phyloP scores from a whole-genome alignment of 2,113 vertebrate species.

The Ramphastos sulfuratus region DNA sequence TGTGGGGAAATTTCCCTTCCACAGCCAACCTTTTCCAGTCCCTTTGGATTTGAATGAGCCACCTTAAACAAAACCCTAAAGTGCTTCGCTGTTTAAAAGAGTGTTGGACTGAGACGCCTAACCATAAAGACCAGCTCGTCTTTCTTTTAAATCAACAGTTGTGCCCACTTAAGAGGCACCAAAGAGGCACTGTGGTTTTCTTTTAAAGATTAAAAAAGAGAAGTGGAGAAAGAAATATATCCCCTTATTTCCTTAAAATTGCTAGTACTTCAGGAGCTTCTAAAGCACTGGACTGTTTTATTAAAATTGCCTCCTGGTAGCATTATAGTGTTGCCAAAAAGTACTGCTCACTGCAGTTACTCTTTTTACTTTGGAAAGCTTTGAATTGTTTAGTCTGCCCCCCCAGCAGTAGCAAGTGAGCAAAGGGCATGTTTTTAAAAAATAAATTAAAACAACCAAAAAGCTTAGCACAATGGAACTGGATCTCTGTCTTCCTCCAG shows the following conservation, averaged over 20 bases:
- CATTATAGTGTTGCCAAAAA: slow-evolving; percentile 13
- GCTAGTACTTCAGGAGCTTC: slow-evolving; percentile 10
- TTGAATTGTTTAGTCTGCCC: neutral
- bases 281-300: neutral
- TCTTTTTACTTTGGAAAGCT: slow-evolving; percentile 12
- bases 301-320: slow-evolving; percentile 26
- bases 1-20: neutral
- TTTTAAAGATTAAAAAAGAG: slow-evolving; percentile 18
- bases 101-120: slow-evolving; percentile 35
- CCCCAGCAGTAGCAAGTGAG: slow-evolving; percentile 1
- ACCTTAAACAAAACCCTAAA: slow-evolving; percentile 38
- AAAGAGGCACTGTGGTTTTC: slow-evolving; percentile 37
- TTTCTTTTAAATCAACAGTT: slow-evolving; percentile 44
- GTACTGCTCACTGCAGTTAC: neutral
- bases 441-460: slow-evolving; percentile 37
- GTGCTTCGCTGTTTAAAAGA: slow-evolving; percentile 24
- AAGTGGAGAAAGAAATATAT: slow-evolving; percentile 27
- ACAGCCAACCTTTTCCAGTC: slow-evolving; percentile 13
- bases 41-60: slow-evolving; percentile 9
- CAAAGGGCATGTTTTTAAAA: slow-evolving; percentile 3
- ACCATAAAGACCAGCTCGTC: slow-evolving; percentile 34
- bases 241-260: slow-evolving; percentile 20
- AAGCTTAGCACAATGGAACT: slow-evolving; percentile 2
- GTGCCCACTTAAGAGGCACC: slow-evolving; percentile 38
- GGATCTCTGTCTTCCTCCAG: neutral